These are phyloP conservation scores for Hexactinellida sp. DNA, from an alignment of 37 sponge, comb jelly and placozoan genomes.

Conservation along the genomic window DNA sequence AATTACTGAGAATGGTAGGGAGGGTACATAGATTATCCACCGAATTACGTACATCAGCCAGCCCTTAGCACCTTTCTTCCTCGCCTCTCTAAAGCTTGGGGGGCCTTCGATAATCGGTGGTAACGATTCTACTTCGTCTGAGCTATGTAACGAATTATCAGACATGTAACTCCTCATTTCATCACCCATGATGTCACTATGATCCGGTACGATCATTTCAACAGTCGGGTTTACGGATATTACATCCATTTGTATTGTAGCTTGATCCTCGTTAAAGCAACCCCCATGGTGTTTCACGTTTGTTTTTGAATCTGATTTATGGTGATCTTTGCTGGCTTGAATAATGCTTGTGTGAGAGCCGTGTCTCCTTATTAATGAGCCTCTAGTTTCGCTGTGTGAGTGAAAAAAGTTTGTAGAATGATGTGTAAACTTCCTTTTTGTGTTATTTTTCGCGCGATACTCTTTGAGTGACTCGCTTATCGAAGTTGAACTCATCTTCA, in stretches of 20 bases:
- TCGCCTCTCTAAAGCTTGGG: slow-evolving; percentile 21
- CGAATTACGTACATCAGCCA: slow-evolving; percentile 26
- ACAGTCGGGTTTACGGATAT: background rate
- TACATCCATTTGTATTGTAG: background rate
- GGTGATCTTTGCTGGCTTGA: background rate
- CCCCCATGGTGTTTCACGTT: background rate
- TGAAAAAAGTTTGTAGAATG: slow-evolving; percentile 2
- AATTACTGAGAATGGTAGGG: slow-evolving; percentile 57
- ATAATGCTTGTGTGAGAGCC: background rate
- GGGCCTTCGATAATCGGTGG: slow-evolving; percentile 41
- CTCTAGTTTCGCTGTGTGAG: background rate
- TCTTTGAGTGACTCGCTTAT: slow-evolving; percentile 12
- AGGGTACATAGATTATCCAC: slow-evolving; percentile 45
- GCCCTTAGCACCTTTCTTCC: slow-evolving; percentile 21
- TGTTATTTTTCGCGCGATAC: background rate
- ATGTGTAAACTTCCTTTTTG: background rate
- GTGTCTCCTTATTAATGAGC: background rate
- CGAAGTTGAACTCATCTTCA: background rate
- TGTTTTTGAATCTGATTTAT: background rate
- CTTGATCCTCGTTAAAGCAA: background rate
- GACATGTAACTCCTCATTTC: background rate
- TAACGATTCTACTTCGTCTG: slow-evolving; percentile 21
- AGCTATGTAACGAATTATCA: background rate
- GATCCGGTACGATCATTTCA: background rate
- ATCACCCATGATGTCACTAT: background rate